Evolutionary conservation across 2,888 invertebrate species (phyloP), one percentile per base, ranked within the genome.

Genomic region (Hyles lineata): DNA sequence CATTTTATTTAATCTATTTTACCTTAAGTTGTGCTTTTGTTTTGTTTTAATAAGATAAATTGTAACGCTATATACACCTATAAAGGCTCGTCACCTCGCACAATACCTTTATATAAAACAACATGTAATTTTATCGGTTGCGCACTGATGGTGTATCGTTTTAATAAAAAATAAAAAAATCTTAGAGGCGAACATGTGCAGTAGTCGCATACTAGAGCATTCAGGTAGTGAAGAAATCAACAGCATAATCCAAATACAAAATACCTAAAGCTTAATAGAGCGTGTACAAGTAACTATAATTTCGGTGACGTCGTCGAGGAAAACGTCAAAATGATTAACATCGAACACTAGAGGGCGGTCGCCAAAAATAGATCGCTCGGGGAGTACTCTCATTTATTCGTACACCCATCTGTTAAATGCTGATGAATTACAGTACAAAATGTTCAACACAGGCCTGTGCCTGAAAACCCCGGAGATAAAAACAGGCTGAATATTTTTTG

Each of bases 321-420:
- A 35, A 63, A 63, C 35, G 63, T 63, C 63, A 63, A 63, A 63
- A 63, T 35, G 35, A 63, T 63, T 63, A 63, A 43, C 35, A 15
- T 55, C 52, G 19, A 61, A 29, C 61, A 25, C 43, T 23, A 67
- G 35, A 67, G 23, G 43, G 23, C 21, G 43, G 15, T 17, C 9
- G 50, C 43, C 23, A 67, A 67, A 50, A 67, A 67, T 67, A 67
- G 67, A 67, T 43, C 21, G 23, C 67, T 67, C 6, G 60, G 25
- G 25, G 11, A 67, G 19, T 50, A 67, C 50, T 50, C 43, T 67
- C 17, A 35, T 63, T 63, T 43, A 43, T 43, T 32, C 19, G 60
- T 35, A 35, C 35, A 21, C 63, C 9, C 35, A 63, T 35, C 63
- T 63, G 63, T 43, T 43, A 35, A n/a, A 21, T n/a, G 63, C n/a